Base-by-base conservation (phyloP, 2,113 vertebrate species). In the Mirza zaza region DNA sequence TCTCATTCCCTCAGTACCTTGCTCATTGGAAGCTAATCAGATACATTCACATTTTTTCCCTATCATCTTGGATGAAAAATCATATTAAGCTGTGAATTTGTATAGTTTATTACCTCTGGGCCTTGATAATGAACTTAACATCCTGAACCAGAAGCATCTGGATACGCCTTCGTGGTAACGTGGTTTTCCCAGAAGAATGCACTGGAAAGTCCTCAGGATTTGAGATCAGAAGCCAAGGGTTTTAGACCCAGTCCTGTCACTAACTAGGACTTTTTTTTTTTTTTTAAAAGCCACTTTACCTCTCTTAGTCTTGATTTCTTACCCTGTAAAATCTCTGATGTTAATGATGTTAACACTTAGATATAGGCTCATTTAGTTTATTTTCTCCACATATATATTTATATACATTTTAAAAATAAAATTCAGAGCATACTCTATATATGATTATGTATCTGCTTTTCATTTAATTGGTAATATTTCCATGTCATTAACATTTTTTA, bases 201-300 rank as follows among this genome's bases (percentile, higher is more conserved):
- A 50, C 70, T 91, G 82, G 71, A 77, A 95, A 93, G 82, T 89
- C 70, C 90, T 97, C 17, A 84, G 68, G 70, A 76, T 63, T 10
- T 71, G n/a, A 95, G 73, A 15, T 95, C 48, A 63, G 52, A 85
- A 91, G 42, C 59, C 45, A 81, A 83, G 18, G n/a, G 61, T 90
- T 94, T 86, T 90, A 59, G 17, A 34, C 34, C 11, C 29, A 50
- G 63, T 18, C 21, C 5, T n/a, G 21, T 90, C 50, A 65, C 70
- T 67, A 89, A 83, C 25, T 32, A 80, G 34, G 48, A 95, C 94
- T 87, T 90, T 83, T 63, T 25, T 32, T 11, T 92, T 87, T 90
- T 83, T 63, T 25, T 32, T 6, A 1, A 76, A 85, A 39, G 17
- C 39, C 67, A 65, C 27, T 67, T 48, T 76, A 57, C 18, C 18